Evolutionary conservation across 2,113 vertebrate genomes (phyloP).

Genomic region (Struthio camelus): DNA sequence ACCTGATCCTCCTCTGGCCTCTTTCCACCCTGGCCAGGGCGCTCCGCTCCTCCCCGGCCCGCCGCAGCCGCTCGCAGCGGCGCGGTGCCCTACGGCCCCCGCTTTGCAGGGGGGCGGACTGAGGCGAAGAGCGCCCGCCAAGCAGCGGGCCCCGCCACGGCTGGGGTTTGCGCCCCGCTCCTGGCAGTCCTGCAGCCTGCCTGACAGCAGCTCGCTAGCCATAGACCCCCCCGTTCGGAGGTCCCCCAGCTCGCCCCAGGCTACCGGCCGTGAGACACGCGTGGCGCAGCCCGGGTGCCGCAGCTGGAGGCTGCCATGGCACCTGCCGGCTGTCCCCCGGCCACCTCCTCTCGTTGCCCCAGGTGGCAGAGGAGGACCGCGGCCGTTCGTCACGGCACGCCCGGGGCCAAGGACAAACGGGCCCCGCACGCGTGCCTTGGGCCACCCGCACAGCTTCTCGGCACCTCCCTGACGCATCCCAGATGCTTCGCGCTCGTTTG

Average conservation of each 20-base stretch:
- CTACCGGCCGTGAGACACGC: rapidly evolving
- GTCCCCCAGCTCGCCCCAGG: not conserved
- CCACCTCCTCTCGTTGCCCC: no score
- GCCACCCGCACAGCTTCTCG: rapidly evolving
- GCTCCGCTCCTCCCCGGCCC: no score
- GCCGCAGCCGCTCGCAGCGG: not conserved
- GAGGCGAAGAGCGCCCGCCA: not conserved
- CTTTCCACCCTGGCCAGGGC: not conserved
- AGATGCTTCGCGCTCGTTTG: rapidly evolving
- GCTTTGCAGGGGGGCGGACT: rapidly evolving
- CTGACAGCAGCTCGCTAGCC: not conserved
- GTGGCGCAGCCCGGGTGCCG: no score
- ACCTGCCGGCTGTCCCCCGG: no score
- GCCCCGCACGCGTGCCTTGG: rapidly evolving
- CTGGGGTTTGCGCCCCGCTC: no score
- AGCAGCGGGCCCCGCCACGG: rapidly evolving
- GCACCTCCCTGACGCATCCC: rapidly evolving
- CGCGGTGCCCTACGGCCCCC: not conserved
- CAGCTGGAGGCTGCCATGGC: no score
- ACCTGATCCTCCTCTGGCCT: not conserved
- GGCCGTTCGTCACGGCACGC: not conserved
- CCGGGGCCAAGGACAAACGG: not conserved
- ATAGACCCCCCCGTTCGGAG: not conserved
- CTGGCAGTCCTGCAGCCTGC: not conserved
- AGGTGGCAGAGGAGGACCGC: rapidly evolving